Percentiles rank a stretch among this genome's conserved stretches.
phyloP scores from a whole-genome alignment of 2,888 invertebrate genomes.

The Frankliniella intonsa region DNA sequence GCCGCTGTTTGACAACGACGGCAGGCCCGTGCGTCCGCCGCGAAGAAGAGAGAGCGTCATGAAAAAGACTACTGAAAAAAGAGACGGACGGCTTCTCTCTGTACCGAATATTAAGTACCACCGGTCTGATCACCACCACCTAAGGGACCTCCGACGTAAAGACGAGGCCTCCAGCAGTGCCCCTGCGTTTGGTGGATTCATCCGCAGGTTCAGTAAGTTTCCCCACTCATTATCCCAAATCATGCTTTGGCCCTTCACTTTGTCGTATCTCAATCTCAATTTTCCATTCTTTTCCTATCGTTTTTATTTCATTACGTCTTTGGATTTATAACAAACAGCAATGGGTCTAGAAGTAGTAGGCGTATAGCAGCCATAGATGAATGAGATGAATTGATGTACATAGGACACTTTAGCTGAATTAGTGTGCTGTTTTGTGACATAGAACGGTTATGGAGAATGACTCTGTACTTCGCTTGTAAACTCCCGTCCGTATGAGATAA shows the following conservation, averaged over 20 bases:
- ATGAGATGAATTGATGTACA: conserved; percentile 21
- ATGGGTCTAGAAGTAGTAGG: conserved; percentile 14
- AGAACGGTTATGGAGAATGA: conserved; percentile 10
- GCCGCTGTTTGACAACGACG: conserved; percentile 53
- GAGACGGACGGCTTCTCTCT: conserved; percentile 55
- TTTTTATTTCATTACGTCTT: conserved; percentile 30
- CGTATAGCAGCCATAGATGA: conserved; percentile 11
- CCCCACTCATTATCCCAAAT: conserved; percentile 40
- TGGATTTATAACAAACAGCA: conserved; percentile 19
- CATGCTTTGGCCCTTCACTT: conserved; percentile 32
- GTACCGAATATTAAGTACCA: conserved; percentile 70
- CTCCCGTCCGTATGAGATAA: not conserved
- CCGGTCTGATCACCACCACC: conserved; percentile 44
- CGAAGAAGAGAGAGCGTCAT: conserved; percentile 35
- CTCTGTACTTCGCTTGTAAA: conserved; percentile 4
- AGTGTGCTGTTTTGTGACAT: conserved; percentile 11
- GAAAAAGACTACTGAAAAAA: not conserved
- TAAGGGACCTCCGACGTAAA: conserved; percentile 51
- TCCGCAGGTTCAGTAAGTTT: conserved; percentile 87
- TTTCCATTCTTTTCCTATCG: conserved; percentile 20
- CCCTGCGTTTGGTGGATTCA: conserved; percentile 64
- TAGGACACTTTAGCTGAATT: conserved; percentile 17
- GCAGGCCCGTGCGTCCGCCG: conserved; percentile 47
- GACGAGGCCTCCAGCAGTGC: conserved; percentile 31
- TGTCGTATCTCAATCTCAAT: conserved; percentile 26